phyloP scores from a whole-genome alignment of 2,888 invertebrate genomes.

The Lithosia quadra region DNA sequence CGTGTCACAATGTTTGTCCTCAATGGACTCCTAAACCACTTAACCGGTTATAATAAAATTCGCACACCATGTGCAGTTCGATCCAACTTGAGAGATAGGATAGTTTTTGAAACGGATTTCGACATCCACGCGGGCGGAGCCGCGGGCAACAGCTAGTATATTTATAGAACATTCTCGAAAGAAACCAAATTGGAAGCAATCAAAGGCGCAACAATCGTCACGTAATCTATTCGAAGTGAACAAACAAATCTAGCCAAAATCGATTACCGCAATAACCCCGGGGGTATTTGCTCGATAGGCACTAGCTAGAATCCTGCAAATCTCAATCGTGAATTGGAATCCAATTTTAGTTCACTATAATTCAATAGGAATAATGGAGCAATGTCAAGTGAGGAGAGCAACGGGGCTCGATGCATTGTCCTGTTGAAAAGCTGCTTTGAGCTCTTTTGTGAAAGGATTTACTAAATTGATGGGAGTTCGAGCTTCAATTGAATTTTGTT shows the following conservation, averaged over 20 bases:
- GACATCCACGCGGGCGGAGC: no score
- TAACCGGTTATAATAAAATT: no score
- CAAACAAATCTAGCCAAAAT: conserved; percentile 68
- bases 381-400: conserved; percentile 30
- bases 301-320: conserved; percentile 34
- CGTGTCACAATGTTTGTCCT: no score
- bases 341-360: conserved; percentile 46
- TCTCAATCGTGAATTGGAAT: conserved; percentile 41
- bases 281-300: conserved; percentile 49
- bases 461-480: conserved; percentile 18
- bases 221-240: conserved; percentile 71
- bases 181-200: conserved; percentile 39
- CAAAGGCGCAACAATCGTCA: conserved; percentile 48
- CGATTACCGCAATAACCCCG: conserved; percentile 58
- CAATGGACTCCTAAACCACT: no score
- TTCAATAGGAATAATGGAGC: conserved; percentile 46
- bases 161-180: conserved; percentile 31
- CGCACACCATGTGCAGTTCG: no score
- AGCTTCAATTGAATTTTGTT: conserved; percentile 17
- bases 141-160: conserved; percentile 5
- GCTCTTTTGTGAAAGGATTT: conserved; percentile 22
- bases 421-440: conserved; percentile 32
- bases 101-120: no score
- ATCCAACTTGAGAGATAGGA: no score
- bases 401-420: conserved; percentile 41